Conservation (phyloP, 1,140 invertebrate genomes). For the Drosophila fuyamai region DNA sequence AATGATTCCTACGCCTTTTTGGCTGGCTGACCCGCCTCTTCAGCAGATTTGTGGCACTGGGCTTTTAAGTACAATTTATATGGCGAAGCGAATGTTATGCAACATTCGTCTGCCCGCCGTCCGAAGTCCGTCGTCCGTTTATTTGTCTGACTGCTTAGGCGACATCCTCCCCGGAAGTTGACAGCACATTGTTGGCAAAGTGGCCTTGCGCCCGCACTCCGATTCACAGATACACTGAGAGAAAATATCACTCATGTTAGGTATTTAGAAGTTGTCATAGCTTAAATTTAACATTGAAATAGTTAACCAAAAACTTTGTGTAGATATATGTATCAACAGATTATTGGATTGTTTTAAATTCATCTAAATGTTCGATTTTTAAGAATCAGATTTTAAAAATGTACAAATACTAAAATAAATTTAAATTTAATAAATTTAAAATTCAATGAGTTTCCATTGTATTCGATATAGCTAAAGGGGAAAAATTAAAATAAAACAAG, state of each 20-base stretch:
- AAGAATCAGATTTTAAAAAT: too few species aligned
- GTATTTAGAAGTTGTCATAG: too few species aligned
- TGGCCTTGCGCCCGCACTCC: slow-evolving; percentile 75
- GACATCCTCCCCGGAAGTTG: slow-evolving; percentile 80
- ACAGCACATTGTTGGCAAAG: slow-evolving; percentile 83
- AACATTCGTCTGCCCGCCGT: slow-evolving; percentile 62
- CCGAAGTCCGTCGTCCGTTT: slow-evolving; percentile 57
- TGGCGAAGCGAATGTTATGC: slow-evolving; percentile 81
- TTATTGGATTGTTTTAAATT: too few species aligned
- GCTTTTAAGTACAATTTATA: slow-evolving; percentile 84
- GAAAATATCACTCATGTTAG: background rate
- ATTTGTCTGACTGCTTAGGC: slow-evolving; percentile 81
- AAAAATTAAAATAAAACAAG: too few species aligned
- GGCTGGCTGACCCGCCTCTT: slow-evolving; percentile 24
- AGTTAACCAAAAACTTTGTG: too few species aligned
- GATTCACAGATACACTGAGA: slow-evolving; percentile 4
- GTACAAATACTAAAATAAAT: too few species aligned
- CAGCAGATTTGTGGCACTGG: slow-evolving; percentile 71
- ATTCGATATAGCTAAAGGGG: too few species aligned
- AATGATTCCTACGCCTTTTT: slow-evolving; percentile 56
- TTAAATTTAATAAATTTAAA: too few species aligned
- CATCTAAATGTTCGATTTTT: too few species aligned
- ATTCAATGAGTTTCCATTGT: too few species aligned
- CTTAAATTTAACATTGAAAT: too few species aligned
- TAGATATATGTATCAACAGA: too few species aligned